phyloP scores from a whole-genome alignment of 2,797 vertebrate genomes.

The Melanotaenia nigrans region DNA sequence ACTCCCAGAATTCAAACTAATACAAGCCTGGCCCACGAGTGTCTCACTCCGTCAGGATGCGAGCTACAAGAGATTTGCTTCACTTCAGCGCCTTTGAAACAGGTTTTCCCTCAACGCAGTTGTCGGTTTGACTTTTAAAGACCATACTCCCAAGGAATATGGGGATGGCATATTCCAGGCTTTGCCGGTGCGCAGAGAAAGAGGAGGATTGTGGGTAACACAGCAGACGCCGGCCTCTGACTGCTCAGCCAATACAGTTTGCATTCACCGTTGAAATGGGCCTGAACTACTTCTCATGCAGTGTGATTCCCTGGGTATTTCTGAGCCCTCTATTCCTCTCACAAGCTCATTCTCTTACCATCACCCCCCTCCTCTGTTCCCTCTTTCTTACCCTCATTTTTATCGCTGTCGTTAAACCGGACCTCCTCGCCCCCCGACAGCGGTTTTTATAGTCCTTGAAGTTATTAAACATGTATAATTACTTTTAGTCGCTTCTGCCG shows the following conservation, averaged over 20 bases:
- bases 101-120: constrained; percentile 64
- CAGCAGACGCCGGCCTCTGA: constrained; percentile 12
- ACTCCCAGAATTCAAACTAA: constrained; percentile 71
- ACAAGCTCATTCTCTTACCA: constrained; percentile 43
- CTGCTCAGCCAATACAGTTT: constrained; percentile 37
- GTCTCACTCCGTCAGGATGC: constrained; percentile 65
- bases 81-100: constrained; percentile 69
- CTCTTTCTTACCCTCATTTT: constrained; percentile 69
- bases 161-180: constrained; percentile 28
- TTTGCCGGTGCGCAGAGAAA: constrained; percentile 24
- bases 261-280: constrained; percentile 14
- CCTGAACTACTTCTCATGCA: constrained; percentile 52
- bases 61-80: constrained; percentile 70
- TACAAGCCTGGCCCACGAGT: constrained; percentile 54
- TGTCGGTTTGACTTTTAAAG: constrained; percentile 72
- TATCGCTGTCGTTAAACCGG: constrained; percentile 78
- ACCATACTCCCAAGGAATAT: constrained; percentile 44
- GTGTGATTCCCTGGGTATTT: constrained; percentile 43
- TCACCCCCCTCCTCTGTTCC: constrained; percentile 29
- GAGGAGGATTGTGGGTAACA: constrained; percentile 35
- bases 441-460: constrained; percentile 78
- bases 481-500: constrained; percentile 74
- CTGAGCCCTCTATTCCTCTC: constrained; percentile 46
- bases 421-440: constrained; percentile 75
- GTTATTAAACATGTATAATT: constrained; percentile 85